Evolutionary conservation across 2,888 invertebrate species (phyloP), one percentile per base, ranked within the genome.

Genomic region (Hanleya hanleyi): DNA sequence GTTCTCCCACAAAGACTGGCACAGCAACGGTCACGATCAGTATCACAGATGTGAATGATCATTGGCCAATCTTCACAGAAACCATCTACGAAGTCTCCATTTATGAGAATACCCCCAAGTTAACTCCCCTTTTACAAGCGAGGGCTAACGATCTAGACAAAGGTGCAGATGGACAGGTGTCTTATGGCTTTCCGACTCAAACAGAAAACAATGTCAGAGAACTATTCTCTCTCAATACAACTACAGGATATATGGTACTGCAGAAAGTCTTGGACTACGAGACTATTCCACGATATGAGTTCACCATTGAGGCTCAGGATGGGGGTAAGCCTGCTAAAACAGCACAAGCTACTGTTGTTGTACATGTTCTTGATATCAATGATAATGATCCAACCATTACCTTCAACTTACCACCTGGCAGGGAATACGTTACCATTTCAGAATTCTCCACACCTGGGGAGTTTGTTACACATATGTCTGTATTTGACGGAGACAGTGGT

Each of bases 41-140:
- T 22, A 36, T 69, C 33, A 35, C 69, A 29, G 69, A 69, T 35
- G 62, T 62, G 12, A 69, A 69, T 37, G 69, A 69, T 33, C 69
- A 69, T 50, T 7, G 1, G n/a, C 69, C 69, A 3, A 41, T 61
- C 1, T 69, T 69, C 61, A 61, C 50, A 12, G 41, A 62, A n/a
- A 9, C 37, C 12, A 26, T 29, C 15, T 69, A 69, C 33, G 12
- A 61, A 12, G 33, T 36, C 3, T 1, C 5, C 3, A 26, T 64
- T 22, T 37, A 22, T 3, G 64, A 64, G 37, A 33, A 32, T 9
- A 35, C 36, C 18, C 64, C 64, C 12, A 37, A 36, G 15, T 18
- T 9, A 12, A 37, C 35, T 12, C 35, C 38, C 1, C 36, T 64
- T 36, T 18, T 64, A n/a, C 64, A 64, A 26, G 64, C 36, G 1